Percentiles rank a stretch among this genome's conserved stretches.
Conservation (phyloP, 2,888 invertebrate species). For the Glyphotaelius pellucidus region DNA sequence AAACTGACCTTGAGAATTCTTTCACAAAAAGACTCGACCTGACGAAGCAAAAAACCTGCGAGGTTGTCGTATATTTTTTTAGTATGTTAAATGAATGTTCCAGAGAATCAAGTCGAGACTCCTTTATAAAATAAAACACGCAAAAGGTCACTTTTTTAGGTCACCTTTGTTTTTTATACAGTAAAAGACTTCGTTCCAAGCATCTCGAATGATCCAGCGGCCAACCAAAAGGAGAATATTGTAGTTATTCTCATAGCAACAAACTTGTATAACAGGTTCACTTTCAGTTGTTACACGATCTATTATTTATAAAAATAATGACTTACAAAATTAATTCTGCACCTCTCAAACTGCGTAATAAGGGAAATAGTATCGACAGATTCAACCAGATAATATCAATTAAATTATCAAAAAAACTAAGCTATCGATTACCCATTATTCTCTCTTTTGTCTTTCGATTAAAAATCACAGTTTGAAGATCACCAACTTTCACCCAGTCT, state of each 20-base stretch:
- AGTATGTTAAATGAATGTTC: neutral
- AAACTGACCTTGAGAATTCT: neutral
- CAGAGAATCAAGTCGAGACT: neutral
- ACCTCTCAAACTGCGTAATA: neutral
- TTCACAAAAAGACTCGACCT: neutral
- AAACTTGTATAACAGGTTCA: conserved; percentile 36
- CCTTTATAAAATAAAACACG: neutral
- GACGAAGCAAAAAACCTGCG: neutral
- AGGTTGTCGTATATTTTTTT: neutral
- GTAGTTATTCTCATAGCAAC: conserved; percentile 6
- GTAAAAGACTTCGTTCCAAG: neutral
- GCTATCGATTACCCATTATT: neutral
- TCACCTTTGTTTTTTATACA: neutral
- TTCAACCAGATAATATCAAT: neutral
- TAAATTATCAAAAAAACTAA: neutral
- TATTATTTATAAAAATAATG: neutral
- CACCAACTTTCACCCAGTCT: neutral
- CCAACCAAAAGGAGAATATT: neutral
- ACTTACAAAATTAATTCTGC: neutral
- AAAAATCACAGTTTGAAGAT: neutral
- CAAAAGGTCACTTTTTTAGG: conserved; percentile 13
- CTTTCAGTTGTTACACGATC: conserved; percentile 24
- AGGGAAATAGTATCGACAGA: neutral
- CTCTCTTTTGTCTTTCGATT: neutral
- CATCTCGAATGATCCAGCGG: conserved; percentile 8